phyloP scores from a whole-genome alignment of 2,888 invertebrate genomes.

The Meteorus cinctellus region DNA sequence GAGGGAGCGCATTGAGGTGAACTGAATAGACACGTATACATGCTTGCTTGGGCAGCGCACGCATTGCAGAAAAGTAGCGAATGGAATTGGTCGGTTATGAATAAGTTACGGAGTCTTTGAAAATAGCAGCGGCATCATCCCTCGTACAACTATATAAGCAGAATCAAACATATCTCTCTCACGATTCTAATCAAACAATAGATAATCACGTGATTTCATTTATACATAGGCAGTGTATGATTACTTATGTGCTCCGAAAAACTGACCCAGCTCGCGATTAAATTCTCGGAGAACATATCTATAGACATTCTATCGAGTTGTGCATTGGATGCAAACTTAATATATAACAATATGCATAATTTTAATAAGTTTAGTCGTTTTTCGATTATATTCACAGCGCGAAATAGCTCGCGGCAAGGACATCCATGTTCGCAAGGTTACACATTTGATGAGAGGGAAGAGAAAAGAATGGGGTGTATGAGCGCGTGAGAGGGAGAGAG shows the following conservation, averaged over 20 bases:
- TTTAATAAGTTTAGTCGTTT: constrained; percentile 16
- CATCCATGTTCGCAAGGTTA: constrained; percentile 47
- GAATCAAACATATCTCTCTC: not conserved
- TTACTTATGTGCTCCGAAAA: not conserved
- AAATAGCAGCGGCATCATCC: constrained; percentile 20
- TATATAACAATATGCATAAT: not conserved
- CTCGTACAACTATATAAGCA: not conserved
- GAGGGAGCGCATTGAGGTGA: constrained; percentile 8
- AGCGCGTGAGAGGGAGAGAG: not conserved
- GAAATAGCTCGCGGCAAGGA: constrained; percentile 54
- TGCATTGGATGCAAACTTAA: not conserved
- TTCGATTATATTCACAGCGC: constrained; percentile 43
- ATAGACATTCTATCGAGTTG: not conserved
- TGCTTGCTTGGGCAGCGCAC: not conserved
- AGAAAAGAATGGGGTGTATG: no score
- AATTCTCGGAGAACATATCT: not conserved
- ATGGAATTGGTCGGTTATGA: constrained; percentile 58
- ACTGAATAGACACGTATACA: not conserved
- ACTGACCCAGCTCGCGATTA: not conserved
- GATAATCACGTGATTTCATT: not conserved
- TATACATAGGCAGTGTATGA: not conserved
- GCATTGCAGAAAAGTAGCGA: constrained; percentile 63
- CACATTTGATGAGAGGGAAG: constrained; percentile 38
- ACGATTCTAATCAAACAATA: constrained; percentile 9
- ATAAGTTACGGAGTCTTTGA: constrained; percentile 49